phyloP scores from a whole-genome alignment of 2,797 vertebrate species.

The Eidolon dupreanum region DNA sequence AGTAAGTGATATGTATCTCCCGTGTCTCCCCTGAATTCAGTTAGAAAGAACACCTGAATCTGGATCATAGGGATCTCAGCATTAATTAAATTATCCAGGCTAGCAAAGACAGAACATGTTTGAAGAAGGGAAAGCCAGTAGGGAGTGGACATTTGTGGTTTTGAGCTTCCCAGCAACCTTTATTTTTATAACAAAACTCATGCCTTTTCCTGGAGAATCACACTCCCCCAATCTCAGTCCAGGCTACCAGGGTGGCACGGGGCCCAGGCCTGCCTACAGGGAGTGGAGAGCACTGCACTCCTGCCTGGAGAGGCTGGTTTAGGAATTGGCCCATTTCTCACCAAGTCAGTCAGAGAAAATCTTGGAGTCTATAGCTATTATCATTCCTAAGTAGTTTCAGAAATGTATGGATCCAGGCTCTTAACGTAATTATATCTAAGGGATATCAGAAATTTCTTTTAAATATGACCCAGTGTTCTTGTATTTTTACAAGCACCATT shows the following conservation, averaged over 20 bases:
- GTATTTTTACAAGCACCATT: background rate
- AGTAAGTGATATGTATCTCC: background rate
- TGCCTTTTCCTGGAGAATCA: background rate
- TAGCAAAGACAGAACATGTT: background rate
- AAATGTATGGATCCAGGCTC: background rate
- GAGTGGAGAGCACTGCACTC: background rate
- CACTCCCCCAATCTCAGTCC: background rate
- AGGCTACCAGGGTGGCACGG: background rate
- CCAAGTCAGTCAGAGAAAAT: background rate
- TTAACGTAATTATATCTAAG: background rate
- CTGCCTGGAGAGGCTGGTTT: background rate
- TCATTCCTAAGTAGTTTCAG: background rate
- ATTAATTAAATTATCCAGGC: background rate
- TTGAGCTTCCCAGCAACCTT: background rate
- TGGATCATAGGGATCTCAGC: background rate
- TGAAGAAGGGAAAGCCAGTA: background rate
- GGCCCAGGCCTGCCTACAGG: background rate
- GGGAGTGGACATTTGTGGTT: background rate
- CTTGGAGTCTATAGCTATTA: background rate
- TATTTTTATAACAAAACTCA: background rate
- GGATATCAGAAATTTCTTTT: background rate
- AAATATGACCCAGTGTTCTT: no score
- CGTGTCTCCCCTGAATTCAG: background rate
- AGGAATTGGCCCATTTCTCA: background rate
- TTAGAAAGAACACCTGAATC: background rate